Base-by-base conservation (phyloP, 2,888 invertebrate genomes). In the Clivina fossor region DNA sequence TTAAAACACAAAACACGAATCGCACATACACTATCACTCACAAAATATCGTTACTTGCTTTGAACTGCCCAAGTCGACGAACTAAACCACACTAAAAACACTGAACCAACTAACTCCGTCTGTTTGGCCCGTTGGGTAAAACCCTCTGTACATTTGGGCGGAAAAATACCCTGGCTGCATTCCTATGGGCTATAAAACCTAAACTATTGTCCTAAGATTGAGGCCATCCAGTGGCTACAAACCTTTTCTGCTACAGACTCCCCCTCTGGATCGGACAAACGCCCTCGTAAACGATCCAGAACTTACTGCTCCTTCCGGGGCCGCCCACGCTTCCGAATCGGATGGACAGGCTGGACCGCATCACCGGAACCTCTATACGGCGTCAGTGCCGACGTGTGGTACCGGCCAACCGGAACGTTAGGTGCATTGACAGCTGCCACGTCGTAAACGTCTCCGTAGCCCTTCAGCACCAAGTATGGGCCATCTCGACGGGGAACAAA, bases 161-260 rank as follows among this genome's bases (percentile, higher is more conserved):
- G n/a, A n/a, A n/a, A n/a, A n/a, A n/a, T n/a, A n/a, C n/a, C n/a
- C n/a, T n/a, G n/a, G n/a, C n/a, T n/a, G n/a, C n/a, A n/a, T n/a
- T n/a, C n/a, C n/a, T n/a, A n/a, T n/a, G n/a, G n/a, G n/a, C n/a
- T n/a, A n/a, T n/a, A n/a, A n/a, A n/a, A n/a, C n/a, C n/a, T n/a
- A n/a, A n/a, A n/a, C n/a, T n/a, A n/a, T n/a, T n/a, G n/a, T n/a
- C n/a, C n/a, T n/a, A n/a, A n/a, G n/a, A n/a, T n/a, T n/a, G n/a
- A n/a, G n/a, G n/a, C n/a, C n/a, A n/a, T n/a, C n/a, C n/a, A n/a
- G n/a, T n/a, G n/a, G n/a, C n/a, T n/a, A n/a, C n/a, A n/a, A n/a
- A n/a, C n/a, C n/a, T n/a, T n/a, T n/a, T n/a, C n/a, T n/a, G 40
- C 40, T 40, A 40, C 40, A 40, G 40, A 1, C 40, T 40, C 40